These are phyloP conservation scores for Heliconius hortense DNA, from an alignment of 2,888 invertebrate genomes.

Conservation along the genomic window DNA sequence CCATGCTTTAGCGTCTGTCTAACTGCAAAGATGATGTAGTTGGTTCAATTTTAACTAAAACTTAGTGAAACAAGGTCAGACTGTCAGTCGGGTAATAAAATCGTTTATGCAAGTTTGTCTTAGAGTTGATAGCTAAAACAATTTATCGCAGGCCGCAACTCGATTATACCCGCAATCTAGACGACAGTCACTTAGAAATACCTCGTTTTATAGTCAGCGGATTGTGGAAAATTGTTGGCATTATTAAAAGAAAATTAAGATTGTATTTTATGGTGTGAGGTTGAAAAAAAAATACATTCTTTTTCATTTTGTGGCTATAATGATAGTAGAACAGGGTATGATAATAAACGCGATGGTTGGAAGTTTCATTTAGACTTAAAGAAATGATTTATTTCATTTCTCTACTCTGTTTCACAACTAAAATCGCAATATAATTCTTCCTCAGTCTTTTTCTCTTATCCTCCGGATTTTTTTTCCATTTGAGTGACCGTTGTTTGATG, in stretches of 20 bases:
- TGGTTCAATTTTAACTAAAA: neutral
- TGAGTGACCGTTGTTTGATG: no score
- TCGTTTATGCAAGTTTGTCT: conserved; percentile 26
- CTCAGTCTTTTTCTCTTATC: no score
- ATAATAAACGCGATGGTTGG: neutral
- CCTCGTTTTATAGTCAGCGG: conserved; percentile 20
- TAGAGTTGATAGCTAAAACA: conserved; percentile 32
- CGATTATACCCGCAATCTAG: conserved; percentile 55
- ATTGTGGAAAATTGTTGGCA: neutral
- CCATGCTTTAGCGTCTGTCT: no score
- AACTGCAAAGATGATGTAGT: no score
- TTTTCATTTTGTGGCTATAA: no score
- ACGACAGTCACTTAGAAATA: conserved; percentile 49
- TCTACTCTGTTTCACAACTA: neutral
- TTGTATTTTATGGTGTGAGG: neutral
- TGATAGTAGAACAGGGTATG: no score
- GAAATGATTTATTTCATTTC: neutral
- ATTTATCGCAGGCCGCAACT: conserved; percentile 47
- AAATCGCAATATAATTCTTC: no score
- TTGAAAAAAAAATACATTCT: neutral
- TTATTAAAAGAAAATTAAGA: neutral
- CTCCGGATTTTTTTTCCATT: no score
- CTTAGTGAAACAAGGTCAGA: neutral
- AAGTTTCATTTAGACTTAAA: neutral
- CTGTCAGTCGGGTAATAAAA: conserved; percentile 2